Conservation (phyloP, 2,888 invertebrate genomes). For the Catocala nupta region DNA sequence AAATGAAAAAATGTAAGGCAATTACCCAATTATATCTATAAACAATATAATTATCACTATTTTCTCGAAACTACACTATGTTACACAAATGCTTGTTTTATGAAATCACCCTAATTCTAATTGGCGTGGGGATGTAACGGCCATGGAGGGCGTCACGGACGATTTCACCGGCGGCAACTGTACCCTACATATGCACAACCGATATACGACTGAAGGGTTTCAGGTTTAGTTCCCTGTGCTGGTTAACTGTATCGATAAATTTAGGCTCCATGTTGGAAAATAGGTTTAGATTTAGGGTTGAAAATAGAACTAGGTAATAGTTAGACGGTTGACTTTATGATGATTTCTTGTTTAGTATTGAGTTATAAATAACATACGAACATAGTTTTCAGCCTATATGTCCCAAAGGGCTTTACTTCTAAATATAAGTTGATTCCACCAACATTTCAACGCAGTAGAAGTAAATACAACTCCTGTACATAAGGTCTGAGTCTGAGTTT, state of each 20-base stretch:
- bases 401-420: no score
- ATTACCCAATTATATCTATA: not conserved
- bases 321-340: no score
- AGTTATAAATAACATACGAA: no score
- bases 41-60: not conserved
- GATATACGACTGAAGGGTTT: slow-evolving; percentile 12
- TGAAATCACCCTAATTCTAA: slow-evolving; percentile 48
- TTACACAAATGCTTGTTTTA: slow-evolving; percentile 29
- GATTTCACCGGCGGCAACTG: slow-evolving; percentile 53
- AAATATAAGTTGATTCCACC: no score
- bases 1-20: no score
- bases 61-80: not conserved
- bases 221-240: slow-evolving; percentile 15
- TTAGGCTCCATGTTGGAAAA: not conserved
- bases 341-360: no score
- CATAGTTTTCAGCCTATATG: no score
- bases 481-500: no score
- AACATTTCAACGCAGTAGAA: no score
- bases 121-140: slow-evolving; percentile 38
- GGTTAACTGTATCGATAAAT: slow-evolving; percentile 7
- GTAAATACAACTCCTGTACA: no score
- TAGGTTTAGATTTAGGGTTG: not conserved
- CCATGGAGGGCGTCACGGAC: slow-evolving; percentile 54
- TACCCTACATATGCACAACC: slow-evolving; percentile 1
- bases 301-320: no score